These are phyloP conservation scores for Agriopis marginaria DNA, from an alignment of 2,888 invertebrate species.

Conservation along the genomic window DNA sequence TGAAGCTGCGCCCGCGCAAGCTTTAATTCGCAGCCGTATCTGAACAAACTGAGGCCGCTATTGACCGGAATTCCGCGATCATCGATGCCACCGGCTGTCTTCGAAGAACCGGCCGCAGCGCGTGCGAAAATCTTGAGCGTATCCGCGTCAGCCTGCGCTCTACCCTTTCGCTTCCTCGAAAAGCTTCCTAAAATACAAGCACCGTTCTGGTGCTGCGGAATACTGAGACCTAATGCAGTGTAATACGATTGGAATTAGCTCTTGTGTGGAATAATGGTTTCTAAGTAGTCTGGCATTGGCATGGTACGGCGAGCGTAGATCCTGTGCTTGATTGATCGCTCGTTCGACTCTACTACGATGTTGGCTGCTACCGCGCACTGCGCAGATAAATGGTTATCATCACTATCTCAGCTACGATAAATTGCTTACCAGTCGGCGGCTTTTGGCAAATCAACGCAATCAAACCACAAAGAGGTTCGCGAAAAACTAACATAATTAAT, in stretches of 20 bases:
- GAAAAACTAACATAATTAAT: conserved; percentile 28
- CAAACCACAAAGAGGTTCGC: conserved; percentile 18
- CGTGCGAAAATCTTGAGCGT: conserved; percentile 41
- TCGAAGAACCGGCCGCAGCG: conserved; percentile 38
- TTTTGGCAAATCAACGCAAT: conserved; percentile 31
- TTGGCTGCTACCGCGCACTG: conserved; percentile 49
- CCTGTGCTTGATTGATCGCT: conserved; percentile 78
- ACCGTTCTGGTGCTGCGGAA: conserved; percentile 60
- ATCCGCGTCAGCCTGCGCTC: conserved; percentile 40
- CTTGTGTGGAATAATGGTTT: conserved; percentile 51
- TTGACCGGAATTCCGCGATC: conserved; percentile 39
- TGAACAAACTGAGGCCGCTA: conserved; percentile 36
- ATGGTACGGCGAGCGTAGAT: conserved; percentile 81
- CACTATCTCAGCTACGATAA: conserved; percentile 43
- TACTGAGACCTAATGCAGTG: conserved; percentile 60
- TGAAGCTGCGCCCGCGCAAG: conserved; percentile 65
- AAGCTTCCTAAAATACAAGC: conserved; percentile 83
- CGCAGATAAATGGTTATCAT: conserved; percentile 53
- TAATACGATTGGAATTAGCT: conserved; percentile 60
- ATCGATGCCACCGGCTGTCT: conserved; percentile 34
- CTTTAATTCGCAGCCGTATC: conserved; percentile 70
- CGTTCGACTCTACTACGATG: conserved; percentile 50
- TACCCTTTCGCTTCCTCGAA: conserved; percentile 77
- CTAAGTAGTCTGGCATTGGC: conserved; percentile 71
- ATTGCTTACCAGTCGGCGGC: conserved; percentile 23